Conservation (phyloP, 2,797 vertebrate genomes). For the Epinephelus malabaricus region DNA sequence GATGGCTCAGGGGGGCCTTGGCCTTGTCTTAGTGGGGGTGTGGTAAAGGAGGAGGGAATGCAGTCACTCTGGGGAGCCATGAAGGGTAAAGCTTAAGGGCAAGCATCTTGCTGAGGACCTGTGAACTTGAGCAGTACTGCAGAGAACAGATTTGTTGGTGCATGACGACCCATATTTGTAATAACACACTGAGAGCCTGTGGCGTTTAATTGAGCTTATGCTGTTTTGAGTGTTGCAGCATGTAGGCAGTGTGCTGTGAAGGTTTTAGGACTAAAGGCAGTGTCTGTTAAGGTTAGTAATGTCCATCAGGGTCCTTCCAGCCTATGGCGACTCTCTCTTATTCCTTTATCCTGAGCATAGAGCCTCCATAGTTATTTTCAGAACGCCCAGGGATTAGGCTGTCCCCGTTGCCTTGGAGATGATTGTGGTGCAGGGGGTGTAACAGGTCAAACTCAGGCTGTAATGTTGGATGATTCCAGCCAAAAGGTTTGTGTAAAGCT, state of each 20-base stretch:
- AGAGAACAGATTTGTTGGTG: conserved; percentile 30
- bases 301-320: conserved; percentile 6
- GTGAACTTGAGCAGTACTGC: conserved; percentile 35
- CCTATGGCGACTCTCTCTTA: background rate
- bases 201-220: conserved; percentile 9
- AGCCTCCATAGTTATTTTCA: background rate
- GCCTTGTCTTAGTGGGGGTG: conserved; percentile 38
- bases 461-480: conserved; percentile 14
- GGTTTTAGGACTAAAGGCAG: conserved; percentile 23
- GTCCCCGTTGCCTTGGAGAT: conserved; percentile 16
- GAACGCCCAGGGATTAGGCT: conserved; percentile 21
- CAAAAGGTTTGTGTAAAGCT: conserved; percentile 16
- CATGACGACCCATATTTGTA: conserved; percentile 28
- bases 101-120: conserved; percentile 39
- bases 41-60: conserved; percentile 39
- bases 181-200: conserved; percentile 1
- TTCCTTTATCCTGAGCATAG: background rate
- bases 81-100: conserved; percentile 44
- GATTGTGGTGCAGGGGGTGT: conserved; percentile 17
- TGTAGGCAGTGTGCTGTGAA: conserved; percentile 4
- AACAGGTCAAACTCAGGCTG: conserved; percentile 20
- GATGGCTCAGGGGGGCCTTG: conserved; percentile 26
- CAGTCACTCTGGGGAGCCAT: conserved; percentile 39
- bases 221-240: conserved; percentile 10
- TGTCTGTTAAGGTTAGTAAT: conserved; percentile 13